Base-by-base conservation (phyloP, 2,888 invertebrate genomes). In the Oconnorella tubifera region DNA sequence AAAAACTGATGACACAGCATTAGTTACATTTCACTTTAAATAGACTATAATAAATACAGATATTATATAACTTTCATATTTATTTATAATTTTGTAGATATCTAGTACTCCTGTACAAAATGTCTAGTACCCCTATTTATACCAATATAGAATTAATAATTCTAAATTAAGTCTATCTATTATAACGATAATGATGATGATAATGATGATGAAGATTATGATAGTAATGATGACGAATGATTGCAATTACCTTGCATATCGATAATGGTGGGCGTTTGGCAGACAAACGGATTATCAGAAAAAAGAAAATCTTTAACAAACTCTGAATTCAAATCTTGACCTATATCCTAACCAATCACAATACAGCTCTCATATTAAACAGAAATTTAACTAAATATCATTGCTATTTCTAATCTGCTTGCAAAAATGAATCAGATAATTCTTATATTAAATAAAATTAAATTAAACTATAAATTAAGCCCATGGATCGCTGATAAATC, bases 281-380 rank as follows among this genome's bases (percentile, higher is more conserved):
- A 92, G 80, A 92, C 89, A 85, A 92, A 94, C 76, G 93, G 93
- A 87, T 94, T 93, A 86, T 93, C 93, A 19, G 50, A 32, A 60
- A 60, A 60, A 28, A 60, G 50, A 19, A 48, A 25, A 23, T 60
- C 60, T 31, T 60, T 60, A n/a, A 28, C 60, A 48, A 49, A 27
- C 29, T 50, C 60, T 10, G 28, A 32, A 40, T 59, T 28, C n/a
- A 19, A 27, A 19, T 48, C 25, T 14, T 60, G 60, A 10, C 60
- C 48, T 0, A 49, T 51, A 10, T 60, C 60, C 60, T 60, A 51
- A 27, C 2, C 10, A 19, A 56, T 25, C 6, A 19, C 6, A 32
- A 56, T 25, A 31, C n/a, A n/a, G 23, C 32, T 25, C 32, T 29
- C 23, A 2, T 19, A 32, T 56, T 32, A 4, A 19, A 56, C 14